These are phyloP conservation scores for Temnothorax longispinosus DNA, from an alignment of 1,140 invertebrate genomes.

Conservation along the genomic window DNA sequence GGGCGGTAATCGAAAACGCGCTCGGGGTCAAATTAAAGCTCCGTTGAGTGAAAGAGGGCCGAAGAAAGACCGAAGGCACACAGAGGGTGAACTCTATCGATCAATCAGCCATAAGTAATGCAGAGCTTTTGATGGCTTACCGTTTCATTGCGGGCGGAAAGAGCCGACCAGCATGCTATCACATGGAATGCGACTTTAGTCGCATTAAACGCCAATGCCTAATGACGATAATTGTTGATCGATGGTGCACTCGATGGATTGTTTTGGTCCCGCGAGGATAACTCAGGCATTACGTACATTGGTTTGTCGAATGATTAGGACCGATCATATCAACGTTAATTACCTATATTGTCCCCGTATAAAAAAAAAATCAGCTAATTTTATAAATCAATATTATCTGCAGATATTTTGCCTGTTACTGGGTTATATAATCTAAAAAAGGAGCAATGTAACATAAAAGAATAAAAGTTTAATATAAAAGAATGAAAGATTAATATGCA, in stretches of 20 bases:
- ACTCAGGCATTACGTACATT: neutral
- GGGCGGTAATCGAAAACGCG: slow-evolving; percentile 63
- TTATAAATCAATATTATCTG: neutral
- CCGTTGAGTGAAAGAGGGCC: slow-evolving; percentile 8
- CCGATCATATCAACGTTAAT: neutral
- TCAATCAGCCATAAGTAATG: slow-evolving; percentile 78
- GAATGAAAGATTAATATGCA: too few species aligned
- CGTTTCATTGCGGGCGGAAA: slow-evolving; percentile 74
- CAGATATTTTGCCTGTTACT: neutral
- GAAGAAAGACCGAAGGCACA: neutral
- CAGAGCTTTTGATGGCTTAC: slow-evolving; percentile 76
- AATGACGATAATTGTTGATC: slow-evolving; percentile 70
- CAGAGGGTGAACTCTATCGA: slow-evolving; percentile 68
- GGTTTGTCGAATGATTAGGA: neutral
- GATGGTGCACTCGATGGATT: slow-evolving; percentile 57
- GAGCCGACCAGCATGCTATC: slow-evolving; percentile 71
- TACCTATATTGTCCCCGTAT: neutral
- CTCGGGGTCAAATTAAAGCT: slow-evolving; percentile 62
- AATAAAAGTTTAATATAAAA: too few species aligned
- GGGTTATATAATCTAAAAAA: neutral
- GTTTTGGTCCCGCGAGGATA: slow-evolving; percentile 16
- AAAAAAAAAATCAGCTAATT: neutral
- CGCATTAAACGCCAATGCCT: slow-evolving; percentile 70
- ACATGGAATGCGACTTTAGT: slow-evolving; percentile 67
- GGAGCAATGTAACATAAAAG: neutral